A percentile compares a stretch with the other conserved stretches of the same genome.
phyloP scores from a whole-genome alignment of 2,113 vertebrate genomes.

The Tetrax tetrax region DNA sequence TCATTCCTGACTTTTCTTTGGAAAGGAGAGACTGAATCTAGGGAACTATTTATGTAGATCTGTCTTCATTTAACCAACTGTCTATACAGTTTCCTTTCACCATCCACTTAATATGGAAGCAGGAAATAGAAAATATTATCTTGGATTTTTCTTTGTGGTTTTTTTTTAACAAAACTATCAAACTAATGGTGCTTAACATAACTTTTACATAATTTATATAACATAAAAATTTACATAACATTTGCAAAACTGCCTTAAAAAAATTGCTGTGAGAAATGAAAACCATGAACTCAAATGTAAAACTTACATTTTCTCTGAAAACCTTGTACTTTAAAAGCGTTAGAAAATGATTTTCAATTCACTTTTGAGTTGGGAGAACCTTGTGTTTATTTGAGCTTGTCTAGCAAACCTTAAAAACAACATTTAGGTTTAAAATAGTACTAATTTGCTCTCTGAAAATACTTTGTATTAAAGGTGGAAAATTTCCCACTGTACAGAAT shows the following conservation, averaged over 20 bases:
- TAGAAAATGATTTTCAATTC: neutral
- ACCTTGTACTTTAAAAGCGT: neutral
- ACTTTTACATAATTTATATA: slow-evolving; percentile 38
- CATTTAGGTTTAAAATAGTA: neutral
- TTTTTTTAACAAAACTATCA: slow-evolving; percentile 48
- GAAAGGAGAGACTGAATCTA: neutral
- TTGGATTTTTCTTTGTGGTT: neutral
- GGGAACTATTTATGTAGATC: neutral
- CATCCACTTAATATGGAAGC: neutral
- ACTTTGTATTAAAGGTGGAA: neutral
- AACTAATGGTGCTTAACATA: slow-evolving; percentile 3
- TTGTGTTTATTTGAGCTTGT: neutral
- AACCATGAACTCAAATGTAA: slow-evolving; percentile 36
- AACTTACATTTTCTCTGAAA: slow-evolving; percentile 17
- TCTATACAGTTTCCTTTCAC: neutral
- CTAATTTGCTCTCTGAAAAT: neutral
- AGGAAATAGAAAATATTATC: neutral
- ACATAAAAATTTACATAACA: slow-evolving; percentile 14
- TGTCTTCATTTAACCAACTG: slow-evolving; percentile 16
- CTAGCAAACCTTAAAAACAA: neutral
- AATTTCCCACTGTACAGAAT: neutral
- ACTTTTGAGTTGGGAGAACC: neutral
- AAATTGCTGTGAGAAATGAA: slow-evolving; percentile 27
- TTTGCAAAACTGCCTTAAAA: slow-evolving; percentile 48
- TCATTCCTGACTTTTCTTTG: slow-evolving; percentile 12